A percentile compares a stretch with the other conserved stretches of the same genome.
Conservation (phyloP, 2,888 invertebrate species). For the Phanerotoma sp. region DNA sequence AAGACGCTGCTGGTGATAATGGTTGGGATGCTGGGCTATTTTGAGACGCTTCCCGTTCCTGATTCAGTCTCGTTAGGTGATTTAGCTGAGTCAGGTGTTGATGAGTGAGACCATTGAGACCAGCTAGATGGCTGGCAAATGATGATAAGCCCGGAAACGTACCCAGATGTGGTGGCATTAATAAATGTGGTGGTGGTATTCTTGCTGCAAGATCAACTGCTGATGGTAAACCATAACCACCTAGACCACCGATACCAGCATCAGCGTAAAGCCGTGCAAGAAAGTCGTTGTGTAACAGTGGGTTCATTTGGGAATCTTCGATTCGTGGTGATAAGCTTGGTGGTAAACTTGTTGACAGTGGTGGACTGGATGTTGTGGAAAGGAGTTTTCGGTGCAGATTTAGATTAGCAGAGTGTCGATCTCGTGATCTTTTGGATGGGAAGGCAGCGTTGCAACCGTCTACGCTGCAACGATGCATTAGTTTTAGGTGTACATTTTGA, state of each 20-base stretch:
- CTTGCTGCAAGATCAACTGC: conserved; percentile 49
- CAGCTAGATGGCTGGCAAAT: conserved; percentile 53
- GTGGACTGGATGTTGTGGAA: conserved; percentile 67
- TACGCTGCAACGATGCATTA: conserved; percentile 93
- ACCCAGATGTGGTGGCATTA: conserved; percentile 64
- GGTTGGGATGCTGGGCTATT: background rate
- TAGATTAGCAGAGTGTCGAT: conserved; percentile 88
- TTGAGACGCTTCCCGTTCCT: conserved; percentile 37
- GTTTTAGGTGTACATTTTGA: conserved; percentile 91
- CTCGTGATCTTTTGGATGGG: conserved; percentile 88
- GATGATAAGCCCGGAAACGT: conserved; percentile 62
- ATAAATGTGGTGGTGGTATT: conserved; percentile 61
- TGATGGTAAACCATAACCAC: conserved; percentile 55
- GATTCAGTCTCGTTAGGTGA: conserved; percentile 45
- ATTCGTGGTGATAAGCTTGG: conserved; percentile 61
- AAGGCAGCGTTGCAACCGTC: conserved; percentile 95
- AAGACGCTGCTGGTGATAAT: conserved; percentile 39
- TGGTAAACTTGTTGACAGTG: conserved; percentile 57
- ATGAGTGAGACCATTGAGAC: conserved; percentile 58
- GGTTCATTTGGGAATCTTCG: conserved; percentile 57
- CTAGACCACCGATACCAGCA: conserved; percentile 55
- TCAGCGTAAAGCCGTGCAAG: conserved; percentile 77
- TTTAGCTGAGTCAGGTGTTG: conserved; percentile 49
- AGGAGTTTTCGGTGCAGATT: conserved; percentile 88
- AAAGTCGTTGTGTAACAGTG: conserved; percentile 76